A percentile compares a stretch with the other conserved stretches of the same genome.
Evolutionary conservation across 2,888 invertebrate species (phyloP).

Genomic region (Seira ritae): DNA sequence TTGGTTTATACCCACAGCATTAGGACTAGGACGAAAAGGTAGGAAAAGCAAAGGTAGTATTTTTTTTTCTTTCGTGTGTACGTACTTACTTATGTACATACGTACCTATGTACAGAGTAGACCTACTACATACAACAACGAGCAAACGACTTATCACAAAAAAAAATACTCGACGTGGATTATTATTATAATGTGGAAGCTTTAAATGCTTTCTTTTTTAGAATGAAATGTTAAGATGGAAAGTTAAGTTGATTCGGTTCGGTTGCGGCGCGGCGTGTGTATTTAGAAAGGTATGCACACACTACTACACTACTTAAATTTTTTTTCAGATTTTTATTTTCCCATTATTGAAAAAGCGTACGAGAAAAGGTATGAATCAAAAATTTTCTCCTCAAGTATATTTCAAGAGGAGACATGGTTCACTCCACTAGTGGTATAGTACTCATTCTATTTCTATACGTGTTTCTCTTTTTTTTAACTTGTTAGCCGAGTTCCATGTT

Average conservation of each 20-base stretch:
- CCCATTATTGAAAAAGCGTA: neutral
- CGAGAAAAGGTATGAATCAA: neutral
- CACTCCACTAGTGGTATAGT: too few relatives aligned
- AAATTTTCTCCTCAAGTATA: neutral
- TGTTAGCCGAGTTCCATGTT: slow-evolving; percentile 4
- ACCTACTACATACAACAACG: too few relatives aligned
- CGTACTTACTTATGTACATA: slow-evolving; percentile 56
- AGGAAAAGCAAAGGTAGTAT: neutral
- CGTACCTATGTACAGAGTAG: slow-evolving; percentile 22
- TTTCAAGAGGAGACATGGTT: neutral
- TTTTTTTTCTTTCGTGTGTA: neutral
- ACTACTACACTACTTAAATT: neutral
- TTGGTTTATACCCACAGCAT: slow-evolving; percentile 8
- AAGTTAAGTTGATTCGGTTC: neutral
- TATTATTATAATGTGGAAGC: neutral
- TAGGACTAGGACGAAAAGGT: neutral
- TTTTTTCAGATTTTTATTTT: neutral
- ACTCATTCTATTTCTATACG: too few relatives aligned
- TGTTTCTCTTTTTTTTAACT: slow-evolving; percentile 10
- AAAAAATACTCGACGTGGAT: neutral
- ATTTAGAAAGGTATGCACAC: neutral
- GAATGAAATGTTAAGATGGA: slow-evolving; percentile 12
- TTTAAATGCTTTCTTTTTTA: neutral
- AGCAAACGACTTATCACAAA: slow-evolving; percentile 14
- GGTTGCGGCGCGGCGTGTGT: neutral